Evolutionary conservation across 2,888 invertebrate species (phyloP).

Genomic region (Acronicta leporina): DNA sequence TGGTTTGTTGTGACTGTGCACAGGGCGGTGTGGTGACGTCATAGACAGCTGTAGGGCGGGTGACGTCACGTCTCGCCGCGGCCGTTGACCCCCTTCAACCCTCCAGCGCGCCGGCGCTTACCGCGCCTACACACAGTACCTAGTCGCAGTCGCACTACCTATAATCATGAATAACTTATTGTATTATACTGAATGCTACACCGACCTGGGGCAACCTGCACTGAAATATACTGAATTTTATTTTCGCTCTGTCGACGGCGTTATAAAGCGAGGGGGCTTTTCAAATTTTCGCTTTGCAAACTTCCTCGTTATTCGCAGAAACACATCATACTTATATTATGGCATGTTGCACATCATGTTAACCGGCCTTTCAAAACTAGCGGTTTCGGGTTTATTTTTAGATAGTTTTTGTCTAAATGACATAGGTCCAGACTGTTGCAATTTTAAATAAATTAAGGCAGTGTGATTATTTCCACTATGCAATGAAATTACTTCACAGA

Average conservation of each 20-base stretch:
- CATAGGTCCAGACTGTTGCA: constrained; percentile 25
- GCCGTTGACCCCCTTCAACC: constrained; percentile 81
- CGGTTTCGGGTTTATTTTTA: constrained; percentile 25
- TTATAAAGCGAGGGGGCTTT: constrained; percentile 15
- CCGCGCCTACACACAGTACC: constrained; percentile 65
- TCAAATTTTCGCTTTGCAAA: constrained; percentile 18
- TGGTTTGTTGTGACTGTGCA: constrained; percentile 69
- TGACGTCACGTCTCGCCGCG: constrained; percentile 84
- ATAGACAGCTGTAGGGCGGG: constrained; percentile 86
- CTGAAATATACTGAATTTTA: constrained; percentile 61
- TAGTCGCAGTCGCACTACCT: constrained; percentile 57
- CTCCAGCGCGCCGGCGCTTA: constrained; percentile 68
- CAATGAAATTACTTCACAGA: constrained; percentile 24
- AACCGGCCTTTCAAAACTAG: constrained; percentile 27
- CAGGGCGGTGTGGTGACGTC: constrained; percentile 81
- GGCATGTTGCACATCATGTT: constrained; percentile 26
- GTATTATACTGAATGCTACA: constrained; percentile 68
- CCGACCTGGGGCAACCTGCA: constrained; percentile 85
- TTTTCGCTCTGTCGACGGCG: constrained; percentile 29
- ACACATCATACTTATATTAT: constrained; percentile 16
- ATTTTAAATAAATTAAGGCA: constrained; percentile 32
- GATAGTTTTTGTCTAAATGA: constrained; percentile 10
- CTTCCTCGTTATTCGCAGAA: constrained; percentile 26
- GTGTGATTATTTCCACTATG: constrained; percentile 37
- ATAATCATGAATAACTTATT: constrained; percentile 83